phyloP scores from a whole-genome alignment of 2,888 invertebrate genomes.

The Torymus tubicola region DNA sequence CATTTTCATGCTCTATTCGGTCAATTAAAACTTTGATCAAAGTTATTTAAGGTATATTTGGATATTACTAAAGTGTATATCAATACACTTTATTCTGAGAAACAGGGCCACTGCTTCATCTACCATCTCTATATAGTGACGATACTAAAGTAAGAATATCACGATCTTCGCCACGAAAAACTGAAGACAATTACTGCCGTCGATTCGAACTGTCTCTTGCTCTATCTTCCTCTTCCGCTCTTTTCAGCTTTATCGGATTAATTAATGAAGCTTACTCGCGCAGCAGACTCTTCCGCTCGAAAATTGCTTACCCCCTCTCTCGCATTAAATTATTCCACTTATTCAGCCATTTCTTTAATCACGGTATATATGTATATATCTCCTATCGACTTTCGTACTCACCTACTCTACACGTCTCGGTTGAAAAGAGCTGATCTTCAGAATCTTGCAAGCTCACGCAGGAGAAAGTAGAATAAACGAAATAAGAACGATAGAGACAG shows the following conservation, averaged over 20 bases:
- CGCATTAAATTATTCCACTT: conserved; percentile 45
- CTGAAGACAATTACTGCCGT: no score
- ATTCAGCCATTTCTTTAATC: conserved; percentile 50
- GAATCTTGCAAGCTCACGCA: conserved; percentile 56
- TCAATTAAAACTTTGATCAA: no score
- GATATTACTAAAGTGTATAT: no score
- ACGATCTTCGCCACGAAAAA: no score
- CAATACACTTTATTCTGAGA: no score
- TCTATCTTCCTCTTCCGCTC: no score
- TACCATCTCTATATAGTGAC: no score
- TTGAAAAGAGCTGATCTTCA: conserved; percentile 26
- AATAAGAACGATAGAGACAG: conserved; percentile 32
- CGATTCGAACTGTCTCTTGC: no score
- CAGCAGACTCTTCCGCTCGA: not conserved
- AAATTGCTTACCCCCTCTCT: conserved; percentile 1
- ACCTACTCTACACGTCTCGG: conserved; percentile 24
- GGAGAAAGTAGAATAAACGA: conserved; percentile 52
- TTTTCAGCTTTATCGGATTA: not conserved
- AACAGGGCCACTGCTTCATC: no score
- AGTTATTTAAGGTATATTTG: no score
- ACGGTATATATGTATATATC: not conserved
- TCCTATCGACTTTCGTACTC: conserved; percentile 26
- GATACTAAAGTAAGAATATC: no score
- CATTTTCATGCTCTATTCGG: no score
- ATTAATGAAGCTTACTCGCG: not conserved